Base-by-base conservation (phyloP, 2,888 invertebrate genomes). In the Keiferia lycopersicella region DNA sequence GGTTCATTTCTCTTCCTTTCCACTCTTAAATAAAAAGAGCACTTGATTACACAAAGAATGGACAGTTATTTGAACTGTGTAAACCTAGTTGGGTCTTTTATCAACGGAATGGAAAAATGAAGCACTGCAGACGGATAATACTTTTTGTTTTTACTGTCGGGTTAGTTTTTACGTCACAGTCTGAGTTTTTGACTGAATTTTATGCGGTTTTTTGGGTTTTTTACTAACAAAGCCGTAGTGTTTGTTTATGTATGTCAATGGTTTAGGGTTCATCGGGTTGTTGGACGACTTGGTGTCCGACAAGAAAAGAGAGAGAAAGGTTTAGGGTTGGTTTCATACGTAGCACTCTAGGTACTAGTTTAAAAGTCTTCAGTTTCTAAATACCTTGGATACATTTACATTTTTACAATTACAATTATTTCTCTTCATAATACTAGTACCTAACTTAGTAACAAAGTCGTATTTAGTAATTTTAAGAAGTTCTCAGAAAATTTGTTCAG, bases 1-100 rank as follows among this genome's bases (percentile, higher is more conserved):
- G 14, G 14, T 53, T 53, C 30, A 20, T 34, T 34, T 34, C 34
- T 34, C 10, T 56, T 56, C n/a, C 34, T 30, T 59, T 65, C 39
- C 38, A 60, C 16, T 53, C 63, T 64, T 61, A 63, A 68, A 69
- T 68, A 66, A 61, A 72, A 71, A 68, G 68, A 68, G 69, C 68
- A 63, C 70, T 69, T 69, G 72, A 74, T 74, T 73, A 73, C 69
- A 71, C 71, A 71, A 70, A 69, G 70, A 68, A 66, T 53, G 66
- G 65, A 62, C 64, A 62, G 62, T 63, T 34, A 66, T 68, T 68
- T 66, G 57, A 65, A 64, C 67, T 68, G 65, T 64, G 67, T 67
- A 68, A 68, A 68, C 59, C 51, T 48, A 53, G 59, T 41, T 20
- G 41, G 41, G 18, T 38, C 41, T 18, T 59, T 59, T 41, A 59